Percentiles rank a stretch among this genome's conserved stretches.
Evolutionary conservation across 2,888 invertebrate genomes (phyloP).

Genomic region (Salticus scenicus): DNA sequence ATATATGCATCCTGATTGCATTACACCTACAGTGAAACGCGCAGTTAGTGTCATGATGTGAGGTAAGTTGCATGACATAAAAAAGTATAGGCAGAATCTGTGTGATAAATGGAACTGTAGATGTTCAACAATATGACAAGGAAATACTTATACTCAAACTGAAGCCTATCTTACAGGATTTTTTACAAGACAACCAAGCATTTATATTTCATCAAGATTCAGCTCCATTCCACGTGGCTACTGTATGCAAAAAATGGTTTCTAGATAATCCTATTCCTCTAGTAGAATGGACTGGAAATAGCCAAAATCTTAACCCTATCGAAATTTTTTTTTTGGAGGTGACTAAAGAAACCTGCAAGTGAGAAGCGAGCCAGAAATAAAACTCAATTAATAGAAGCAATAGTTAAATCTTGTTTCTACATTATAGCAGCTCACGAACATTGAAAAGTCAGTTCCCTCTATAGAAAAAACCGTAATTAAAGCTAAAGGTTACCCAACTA

Average conservation of each 20-base stretch:
- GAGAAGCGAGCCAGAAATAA: conserved; percentile 16
- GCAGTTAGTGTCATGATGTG: no score
- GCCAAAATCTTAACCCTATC: conserved; percentile 16
- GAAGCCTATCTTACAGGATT: background rate
- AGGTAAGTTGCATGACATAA: conserved; percentile 2
- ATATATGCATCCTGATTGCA: no score
- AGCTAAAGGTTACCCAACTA: background rate
- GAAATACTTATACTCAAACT: conserved; percentile 29
- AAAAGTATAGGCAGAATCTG: conserved; percentile 18
- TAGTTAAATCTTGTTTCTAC: conserved; percentile 22
- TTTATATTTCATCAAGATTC: conserved; percentile 32
- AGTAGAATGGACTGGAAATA: conserved; percentile 21
- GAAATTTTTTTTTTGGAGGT: conserved; percentile 14
- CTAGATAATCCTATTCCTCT: conserved; percentile 26
- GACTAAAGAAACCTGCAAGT: conserved; percentile 15
- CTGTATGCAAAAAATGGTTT: conserved; percentile 16
- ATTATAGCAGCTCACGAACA: conserved; percentile 20
- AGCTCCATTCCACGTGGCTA: background rate
- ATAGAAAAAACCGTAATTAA: background rate
- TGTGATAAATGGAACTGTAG: conserved; percentile 11
- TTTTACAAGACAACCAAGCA: conserved; percentile 23
- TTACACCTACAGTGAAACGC: no score
- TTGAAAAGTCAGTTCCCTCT: background rate
- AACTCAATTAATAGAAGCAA: conserved; percentile 28
- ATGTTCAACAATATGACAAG: conserved; percentile 12